A percentile compares a stretch with the other conserved stretches of the same genome.
phyloP scores from a whole-genome alignment of 2,888 invertebrate genomes.

The Tetanocera ferruginea region DNA sequence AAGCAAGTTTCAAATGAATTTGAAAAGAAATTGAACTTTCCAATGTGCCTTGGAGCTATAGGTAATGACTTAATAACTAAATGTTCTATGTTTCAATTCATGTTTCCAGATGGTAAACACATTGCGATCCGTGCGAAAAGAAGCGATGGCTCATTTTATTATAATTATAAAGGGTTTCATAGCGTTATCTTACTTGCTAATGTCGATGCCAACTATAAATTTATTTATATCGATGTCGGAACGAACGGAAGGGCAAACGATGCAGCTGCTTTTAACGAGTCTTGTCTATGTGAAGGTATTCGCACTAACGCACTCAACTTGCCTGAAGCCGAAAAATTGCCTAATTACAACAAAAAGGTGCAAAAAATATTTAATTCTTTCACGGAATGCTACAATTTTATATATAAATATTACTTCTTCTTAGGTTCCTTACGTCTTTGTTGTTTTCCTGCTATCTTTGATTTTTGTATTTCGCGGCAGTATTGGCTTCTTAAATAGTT shows the following conservation, averaged over 20 bases:
- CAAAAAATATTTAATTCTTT: too few species aligned
- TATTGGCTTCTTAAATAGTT: too few species aligned
- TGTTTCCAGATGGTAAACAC: slow-evolving; percentile 32
- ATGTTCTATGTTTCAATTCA: background rate
- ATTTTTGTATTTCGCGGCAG: too few species aligned
- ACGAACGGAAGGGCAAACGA: slow-evolving; percentile 29
- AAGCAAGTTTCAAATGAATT: too few species aligned
- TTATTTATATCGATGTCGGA: slow-evolving; percentile 30
- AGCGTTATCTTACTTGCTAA: slow-evolving; percentile 18
- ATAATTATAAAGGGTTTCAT: slow-evolving; percentile 27
- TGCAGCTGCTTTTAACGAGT: slow-evolving; percentile 15
- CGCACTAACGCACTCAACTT: background rate
- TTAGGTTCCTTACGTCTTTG: too few species aligned
- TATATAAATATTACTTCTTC: too few species aligned
- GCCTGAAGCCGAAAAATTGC: background rate
- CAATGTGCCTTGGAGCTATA: background rate
- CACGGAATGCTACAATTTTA: too few species aligned
- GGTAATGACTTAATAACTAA: background rate
- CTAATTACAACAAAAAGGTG: too few species aligned
- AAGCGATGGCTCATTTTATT: slow-evolving; percentile 27
- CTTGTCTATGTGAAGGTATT: background rate
- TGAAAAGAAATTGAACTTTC: background rate
- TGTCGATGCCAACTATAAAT: slow-evolving; percentile 30
- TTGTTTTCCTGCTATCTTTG: too few species aligned
- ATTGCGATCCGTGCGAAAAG: slow-evolving; percentile 5